These are phyloP conservation scores for Crossocerus cetratus DNA, from an alignment of 2,888 invertebrate genomes.

Conservation along the genomic window DNA sequence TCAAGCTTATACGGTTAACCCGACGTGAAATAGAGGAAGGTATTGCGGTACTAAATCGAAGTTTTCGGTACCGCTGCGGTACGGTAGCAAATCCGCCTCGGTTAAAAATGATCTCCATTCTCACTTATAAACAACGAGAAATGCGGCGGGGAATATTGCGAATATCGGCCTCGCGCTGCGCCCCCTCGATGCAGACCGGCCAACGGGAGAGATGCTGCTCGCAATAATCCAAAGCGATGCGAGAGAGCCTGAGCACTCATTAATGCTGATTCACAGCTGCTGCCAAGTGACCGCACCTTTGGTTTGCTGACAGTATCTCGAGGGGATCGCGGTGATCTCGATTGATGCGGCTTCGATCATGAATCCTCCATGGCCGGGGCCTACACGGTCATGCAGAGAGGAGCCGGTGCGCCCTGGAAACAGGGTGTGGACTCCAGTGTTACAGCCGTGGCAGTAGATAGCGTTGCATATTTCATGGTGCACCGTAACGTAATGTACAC, in stretches of 20 bases:
- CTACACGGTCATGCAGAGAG: conserved; percentile 21
- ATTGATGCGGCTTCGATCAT: conserved; percentile 30
- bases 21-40: no score
- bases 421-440: conserved; percentile 56
- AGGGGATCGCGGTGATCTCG: conserved; percentile 18
- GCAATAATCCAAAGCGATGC: neutral
- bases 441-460: conserved; percentile 64
- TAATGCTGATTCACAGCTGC: conserved; percentile 21
- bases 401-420: conserved; percentile 47
- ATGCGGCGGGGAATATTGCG: no score
- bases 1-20: no score
- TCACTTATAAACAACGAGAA: no score
- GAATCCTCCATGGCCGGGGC: conserved; percentile 21
- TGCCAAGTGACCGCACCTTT: conserved; percentile 18
- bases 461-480: conserved; percentile 73
- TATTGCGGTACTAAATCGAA: no score
- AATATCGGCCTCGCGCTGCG: no score
- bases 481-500: conserved; percentile 69
- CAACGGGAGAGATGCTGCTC: conserved; percentile 7
- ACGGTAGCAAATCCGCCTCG: no score
- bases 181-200: neutral
- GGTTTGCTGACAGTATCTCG: neutral
- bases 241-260: neutral
- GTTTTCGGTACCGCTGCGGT: no score
- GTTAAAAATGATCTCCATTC: no score